Evolutionary conservation across 2,888 invertebrate species (phyloP).

Genomic region (Alcis repandata): DNA sequence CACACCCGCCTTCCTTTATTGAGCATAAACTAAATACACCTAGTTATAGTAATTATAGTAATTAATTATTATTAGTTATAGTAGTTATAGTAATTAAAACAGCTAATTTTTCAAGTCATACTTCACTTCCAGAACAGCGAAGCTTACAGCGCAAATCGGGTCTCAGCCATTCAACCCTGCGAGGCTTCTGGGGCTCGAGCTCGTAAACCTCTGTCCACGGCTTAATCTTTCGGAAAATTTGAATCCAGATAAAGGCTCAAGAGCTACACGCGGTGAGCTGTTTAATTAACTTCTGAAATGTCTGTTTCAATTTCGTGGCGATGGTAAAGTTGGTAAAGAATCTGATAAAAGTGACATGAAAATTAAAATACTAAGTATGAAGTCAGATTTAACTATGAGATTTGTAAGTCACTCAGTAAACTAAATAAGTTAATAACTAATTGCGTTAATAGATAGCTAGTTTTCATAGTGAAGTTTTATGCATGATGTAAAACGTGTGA

Average conservation of each 20-base stretch:
- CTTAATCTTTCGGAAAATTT: constrained; percentile 73
- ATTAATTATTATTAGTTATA: no score
- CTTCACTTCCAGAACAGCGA: constrained; percentile 29
- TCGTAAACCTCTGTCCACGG: constrained; percentile 70
- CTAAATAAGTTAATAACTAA: no score
- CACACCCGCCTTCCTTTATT: no score
- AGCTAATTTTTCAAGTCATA: not conserved
- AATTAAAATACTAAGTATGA: not conserved
- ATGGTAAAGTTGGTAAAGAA: not conserved
- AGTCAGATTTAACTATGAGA: no score
- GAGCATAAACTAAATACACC: no score
- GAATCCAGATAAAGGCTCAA: constrained; percentile 63
- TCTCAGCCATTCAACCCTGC: constrained; percentile 36
- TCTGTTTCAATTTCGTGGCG: constrained; percentile 45
- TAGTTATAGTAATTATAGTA: no score
- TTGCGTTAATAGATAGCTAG: no score
- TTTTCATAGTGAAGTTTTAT: no score
- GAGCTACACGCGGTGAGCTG: constrained; percentile 49
- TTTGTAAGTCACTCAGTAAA: no score
- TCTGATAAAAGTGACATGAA: not conserved
- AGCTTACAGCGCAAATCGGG: constrained; percentile 22
- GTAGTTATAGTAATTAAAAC: not conserved
- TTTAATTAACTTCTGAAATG: constrained; percentile 63
- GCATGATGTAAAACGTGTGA: no score
- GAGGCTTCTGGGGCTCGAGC: constrained; percentile 60